Evolutionary conservation across 2,888 invertebrate genomes (phyloP), one percentile per base, ranked within the genome.

Genomic region (Macaria notata): DNA sequence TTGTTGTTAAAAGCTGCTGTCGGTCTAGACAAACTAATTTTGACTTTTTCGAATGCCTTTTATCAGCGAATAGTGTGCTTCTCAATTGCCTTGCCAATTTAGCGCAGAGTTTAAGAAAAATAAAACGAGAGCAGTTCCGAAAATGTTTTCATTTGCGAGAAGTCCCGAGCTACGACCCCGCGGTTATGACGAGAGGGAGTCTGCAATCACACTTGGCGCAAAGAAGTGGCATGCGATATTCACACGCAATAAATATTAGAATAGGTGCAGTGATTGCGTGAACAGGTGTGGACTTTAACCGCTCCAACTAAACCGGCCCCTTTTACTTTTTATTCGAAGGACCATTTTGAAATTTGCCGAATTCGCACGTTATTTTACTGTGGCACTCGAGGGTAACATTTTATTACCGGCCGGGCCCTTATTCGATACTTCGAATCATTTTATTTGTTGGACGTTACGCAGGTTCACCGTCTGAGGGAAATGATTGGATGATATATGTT

Each of bases 201-300:
- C 63, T 68, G 81, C 83, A 86, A 84, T 84, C 79, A 79, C 76
- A 78, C 72, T 71, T 64, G 69, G 71, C 76, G 63, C 65, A 80
- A 83, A 84, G 80, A 82, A 81, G 72, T 69, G 73, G 70, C 81
- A 82, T 88, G 83, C 81, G 82, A 85, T 88, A 90, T 91, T 90
- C 88, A 90, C 86, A 78, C 74, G 85, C 80, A 86, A 90, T 91
- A 89, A 90, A 91, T 90, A 91, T 90, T 90, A 90, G 78, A 90
- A 76, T 78, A 90, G 88, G 74, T 87, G 86, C 89, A 86, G 87
- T 86, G 88, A 88, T 89, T 88, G 86, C 81, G 79, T 73, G 73
- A 75, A 72, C 86, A 87, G 86, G 88, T 88, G 88, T 82, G 78
- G 81, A 73, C 71, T 69, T 53, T 64, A 65, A 65, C 60, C 67